Evolutionary conservation across 92 coral and sea anemone species (phyloP).

Genomic region (Galaxea fascicularis): DNA sequence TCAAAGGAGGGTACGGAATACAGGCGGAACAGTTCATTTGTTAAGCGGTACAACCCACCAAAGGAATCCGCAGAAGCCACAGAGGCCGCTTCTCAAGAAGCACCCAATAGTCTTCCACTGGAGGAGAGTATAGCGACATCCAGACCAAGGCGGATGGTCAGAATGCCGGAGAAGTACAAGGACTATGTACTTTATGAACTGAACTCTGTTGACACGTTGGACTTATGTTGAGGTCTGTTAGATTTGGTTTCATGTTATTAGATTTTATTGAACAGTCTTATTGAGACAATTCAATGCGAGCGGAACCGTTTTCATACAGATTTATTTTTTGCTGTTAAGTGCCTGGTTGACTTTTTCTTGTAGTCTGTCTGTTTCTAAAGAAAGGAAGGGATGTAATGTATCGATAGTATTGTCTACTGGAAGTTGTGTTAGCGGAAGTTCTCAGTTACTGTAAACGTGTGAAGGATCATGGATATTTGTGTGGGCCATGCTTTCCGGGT

Average conservation of each 20-base stretch:
- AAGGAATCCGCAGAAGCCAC: neutral
- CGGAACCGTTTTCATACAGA: too few relatives aligned
- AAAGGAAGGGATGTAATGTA: conserved; percentile 41
- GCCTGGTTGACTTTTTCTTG: too few relatives aligned
- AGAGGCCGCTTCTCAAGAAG: neutral
- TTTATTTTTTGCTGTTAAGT: too few relatives aligned
- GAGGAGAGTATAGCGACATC: neutral
- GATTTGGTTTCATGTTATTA: conserved; percentile 34
- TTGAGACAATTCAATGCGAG: neutral
- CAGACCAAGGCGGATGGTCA: neutral
- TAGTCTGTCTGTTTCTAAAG: conserved; percentile 4
- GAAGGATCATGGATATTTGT: too few relatives aligned
- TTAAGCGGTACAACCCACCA: conserved; percentile 30
- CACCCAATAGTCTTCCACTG: neutral
- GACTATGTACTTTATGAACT: conserved; percentile 57
- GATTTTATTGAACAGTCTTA: neutral
- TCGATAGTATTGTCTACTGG: neutral
- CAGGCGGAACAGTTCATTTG: conserved; percentile 55
- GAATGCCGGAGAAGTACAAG: conserved; percentile 58
- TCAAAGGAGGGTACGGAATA: conserved; percentile 42
- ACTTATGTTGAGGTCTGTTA: conserved; percentile 22
- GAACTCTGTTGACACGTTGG: conserved; percentile 44
- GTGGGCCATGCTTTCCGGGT: too few relatives aligned
- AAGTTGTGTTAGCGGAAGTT: neutral
- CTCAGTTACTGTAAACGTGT: too few relatives aligned